Evolutionary conservation across 2,113 vertebrate species (phyloP).

Genomic region (Amblyornis subalaris): DNA sequence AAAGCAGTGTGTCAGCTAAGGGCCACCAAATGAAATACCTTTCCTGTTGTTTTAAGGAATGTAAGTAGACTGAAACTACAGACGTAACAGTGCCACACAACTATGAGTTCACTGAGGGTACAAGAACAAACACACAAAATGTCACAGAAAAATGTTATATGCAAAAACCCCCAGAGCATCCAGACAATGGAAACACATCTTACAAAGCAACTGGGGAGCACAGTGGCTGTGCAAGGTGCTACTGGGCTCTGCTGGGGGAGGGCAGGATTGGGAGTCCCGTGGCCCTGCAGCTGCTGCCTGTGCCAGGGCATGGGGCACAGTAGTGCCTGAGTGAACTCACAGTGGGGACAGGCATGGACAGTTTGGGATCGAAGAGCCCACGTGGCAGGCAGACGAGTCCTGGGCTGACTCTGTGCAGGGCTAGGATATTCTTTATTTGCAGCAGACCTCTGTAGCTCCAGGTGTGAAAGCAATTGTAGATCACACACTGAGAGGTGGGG

Average conservation of each 20-base stretch:
- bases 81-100: neutral
- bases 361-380: neutral
- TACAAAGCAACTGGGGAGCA: accelerated
- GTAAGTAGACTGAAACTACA: neutral
- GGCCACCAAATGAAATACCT: neutral
- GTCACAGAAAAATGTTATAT: neutral
- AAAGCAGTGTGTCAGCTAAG: neutral
- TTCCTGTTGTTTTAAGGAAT: neutral
- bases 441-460: neutral
- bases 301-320: no score
- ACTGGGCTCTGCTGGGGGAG: neutral
- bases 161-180: neutral
- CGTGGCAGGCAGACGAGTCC: neutral
- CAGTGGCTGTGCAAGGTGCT: neutral
- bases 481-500: neutral
- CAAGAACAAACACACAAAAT: neutral
- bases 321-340: accelerated
- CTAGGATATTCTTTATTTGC: neutral
- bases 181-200: neutral
- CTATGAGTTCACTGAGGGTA: neutral
- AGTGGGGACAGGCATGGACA: accelerated
- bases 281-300: neutral
- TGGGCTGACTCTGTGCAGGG: neutral
- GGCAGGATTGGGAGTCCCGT: accelerated
- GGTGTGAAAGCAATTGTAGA: neutral